Base-by-base conservation (phyloP, 2,113 vertebrate genomes). In the Bagarius yarrelli region DNA sequence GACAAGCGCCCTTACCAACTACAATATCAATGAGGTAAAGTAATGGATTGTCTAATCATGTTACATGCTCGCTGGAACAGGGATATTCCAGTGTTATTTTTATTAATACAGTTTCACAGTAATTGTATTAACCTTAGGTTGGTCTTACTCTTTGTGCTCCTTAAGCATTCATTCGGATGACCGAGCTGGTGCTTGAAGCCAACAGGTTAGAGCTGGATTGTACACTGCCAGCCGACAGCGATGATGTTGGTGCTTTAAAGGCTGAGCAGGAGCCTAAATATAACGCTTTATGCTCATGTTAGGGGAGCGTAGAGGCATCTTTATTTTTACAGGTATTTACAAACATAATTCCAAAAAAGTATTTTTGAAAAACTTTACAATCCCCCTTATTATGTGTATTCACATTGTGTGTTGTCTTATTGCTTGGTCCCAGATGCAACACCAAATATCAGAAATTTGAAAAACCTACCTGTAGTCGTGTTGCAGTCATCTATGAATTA, bases 1-100 rank as follows among this genome's bases (percentile, higher is more conserved):
- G 93, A 97, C 97, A 93, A 99, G 96, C 93, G 95, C 96, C 95
- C 97, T 95, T 93, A 98, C 95, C 91, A 97, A 95, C 87, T 91
- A 95, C 82, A 98, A 98, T 79, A 97, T 97, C 81, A 95, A 94
- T 85, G 96, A 98, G 96, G 96, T 97, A n/a, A 66, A 32, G 56
- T 27, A 23, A 23, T 27, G 40, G 55, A 21, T 59, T 79, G n/a
- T 61, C 21, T 73, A 36, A 36, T 57, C 52, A 36, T 76, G 8
- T 23, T 53, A 71, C 32, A 18, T 56, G 59, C 15, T 56, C 32
- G 25, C 30, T 18, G 16, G 52, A 70, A 23, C 66, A 67, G 23
- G 8, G 30, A 72, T 53, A 6, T 76, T 14, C 25, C 4, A 53
- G n/a, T 55, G 27, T 27, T 19, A 16, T 67, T 30, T 64, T 23